phyloP scores from a whole-genome alignment of 2,888 invertebrate genomes.

The Acanthosepion lycidas region DNA sequence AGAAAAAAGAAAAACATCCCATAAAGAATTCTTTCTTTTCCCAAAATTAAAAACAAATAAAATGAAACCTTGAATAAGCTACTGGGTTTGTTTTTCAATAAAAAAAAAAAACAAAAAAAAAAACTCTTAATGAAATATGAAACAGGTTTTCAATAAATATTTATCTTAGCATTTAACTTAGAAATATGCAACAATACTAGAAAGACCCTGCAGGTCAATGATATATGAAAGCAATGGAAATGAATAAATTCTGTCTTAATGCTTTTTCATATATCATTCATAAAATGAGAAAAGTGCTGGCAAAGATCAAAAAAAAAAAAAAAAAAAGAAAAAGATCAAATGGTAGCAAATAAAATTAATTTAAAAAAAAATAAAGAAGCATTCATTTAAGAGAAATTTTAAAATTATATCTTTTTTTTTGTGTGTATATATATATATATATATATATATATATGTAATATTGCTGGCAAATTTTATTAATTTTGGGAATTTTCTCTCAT shows the following conservation, averaged over 20 bases:
- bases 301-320: not conserved
- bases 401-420: no score
- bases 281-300: not conserved
- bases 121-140: not conserved
- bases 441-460: no score
- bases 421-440: no score
- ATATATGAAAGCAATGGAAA: not conserved
- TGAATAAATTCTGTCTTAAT: not conserved
- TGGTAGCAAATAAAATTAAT: not conserved
- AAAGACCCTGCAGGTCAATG: not conserved
- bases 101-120: no score
- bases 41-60: not conserved
- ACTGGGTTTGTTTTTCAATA: no score
- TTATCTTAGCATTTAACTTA: not conserved
- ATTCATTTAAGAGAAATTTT: no score
- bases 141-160: constrained; percentile 33
- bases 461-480: no score
- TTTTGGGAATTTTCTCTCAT: no score
- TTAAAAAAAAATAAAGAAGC: not conserved
- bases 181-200: not conserved
- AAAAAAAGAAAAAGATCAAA: not conserved
- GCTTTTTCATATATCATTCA: not conserved
- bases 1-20: not conserved
- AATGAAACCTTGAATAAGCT: not conserved
- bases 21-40: not conserved